Base-by-base conservation (phyloP, 2,888 invertebrate species). In the Nasonovia ribisnigri region DNA sequence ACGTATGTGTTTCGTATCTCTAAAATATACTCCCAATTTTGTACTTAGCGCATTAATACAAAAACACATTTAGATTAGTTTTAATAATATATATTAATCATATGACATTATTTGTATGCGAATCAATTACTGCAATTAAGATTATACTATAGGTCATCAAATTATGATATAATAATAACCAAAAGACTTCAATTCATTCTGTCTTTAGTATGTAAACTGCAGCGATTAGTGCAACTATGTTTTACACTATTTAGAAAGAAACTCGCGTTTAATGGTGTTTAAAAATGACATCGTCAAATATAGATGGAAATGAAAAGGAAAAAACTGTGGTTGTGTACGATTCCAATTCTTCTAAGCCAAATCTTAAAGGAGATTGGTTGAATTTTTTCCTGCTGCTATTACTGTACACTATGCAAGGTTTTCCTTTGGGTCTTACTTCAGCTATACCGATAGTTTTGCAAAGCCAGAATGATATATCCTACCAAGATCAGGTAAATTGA, bases 351-450 rank as follows among this genome's bases (percentile, higher is more conserved):
- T 36, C 29, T 24, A 90, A 94, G 8, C 60, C 90, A 36, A 84
- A 91, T n/a, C 36, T 91, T 10, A 54, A 46, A 48, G 94, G 94
- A 8, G 94, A 94, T 42, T 43, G 94, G 91, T 42, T 42, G 67
- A 94, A 94, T 86, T 67, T 94, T 29, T 43, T 89, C 24, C 36
- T 94, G 11, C 36, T 94, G 24, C n/a, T 91, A 11, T 46, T 91
- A 42, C 42, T 94, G 84, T 94, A 94, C 89, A 60, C 88, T 16
- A 77, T 94, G 93, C 94, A 94, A 94, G 91, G 91, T 36, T 42
- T 94, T 11, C 94, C 94, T 86, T 16, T 94, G 54, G 94, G 94
- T 3, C 84, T 94, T 11, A 54, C 91, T 11, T 46, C 77, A 2
- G 92, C 94, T 8, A 84, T 94, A 8, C 94, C 94, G 29, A 77